Conservation (phyloP, 2,113 vertebrate species). For the Melanotaenia duboulayi region DNA sequence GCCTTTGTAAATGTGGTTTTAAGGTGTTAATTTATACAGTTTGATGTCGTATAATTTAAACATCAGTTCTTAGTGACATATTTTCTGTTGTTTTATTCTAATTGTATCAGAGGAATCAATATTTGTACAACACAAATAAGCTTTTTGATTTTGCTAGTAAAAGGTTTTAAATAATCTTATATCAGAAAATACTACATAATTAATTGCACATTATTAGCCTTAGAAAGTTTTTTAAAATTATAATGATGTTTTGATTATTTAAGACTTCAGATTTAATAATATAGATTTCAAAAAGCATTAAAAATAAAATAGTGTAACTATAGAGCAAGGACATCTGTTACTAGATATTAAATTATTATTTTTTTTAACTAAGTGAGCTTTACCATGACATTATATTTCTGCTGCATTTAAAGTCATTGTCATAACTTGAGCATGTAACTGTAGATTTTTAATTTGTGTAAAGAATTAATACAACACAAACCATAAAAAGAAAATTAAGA, state of each 20-base stretch:
- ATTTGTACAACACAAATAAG: slow-evolving; percentile 1
- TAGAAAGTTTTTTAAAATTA: slow-evolving; percentile 2
- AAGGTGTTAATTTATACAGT: neutral
- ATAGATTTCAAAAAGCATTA: neutral
- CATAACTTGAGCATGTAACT: slow-evolving; percentile 3
- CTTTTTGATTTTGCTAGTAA: slow-evolving; percentile 19
- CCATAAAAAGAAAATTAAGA: slow-evolving; percentile 2
- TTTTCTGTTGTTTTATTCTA: slow-evolving; percentile 30
- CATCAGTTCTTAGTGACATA: neutral
- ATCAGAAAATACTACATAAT: slow-evolving; percentile 23
- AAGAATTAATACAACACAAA: slow-evolving; percentile 14
- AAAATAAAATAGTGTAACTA: too few species aligned
- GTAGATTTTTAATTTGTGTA: neutral
- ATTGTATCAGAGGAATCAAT: neutral
- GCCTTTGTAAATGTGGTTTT: slow-evolving; percentile 45
- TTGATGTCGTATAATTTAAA: slow-evolving; percentile 13
- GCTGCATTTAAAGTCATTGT: slow-evolving; percentile 7
- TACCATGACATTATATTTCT: neutral
- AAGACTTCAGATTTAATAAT: slow-evolving; percentile 9
- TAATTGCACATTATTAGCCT: neutral
- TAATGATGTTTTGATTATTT: neutral
- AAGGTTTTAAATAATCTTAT: slow-evolving; percentile 13
- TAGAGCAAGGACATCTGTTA: neutral
- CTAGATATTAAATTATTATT: neutral
- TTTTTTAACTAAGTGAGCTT: neutral